These are phyloP conservation scores for Pipa parva DNA, from an alignment of 2,113 vertebrate species.

Conservation along the genomic window DNA sequence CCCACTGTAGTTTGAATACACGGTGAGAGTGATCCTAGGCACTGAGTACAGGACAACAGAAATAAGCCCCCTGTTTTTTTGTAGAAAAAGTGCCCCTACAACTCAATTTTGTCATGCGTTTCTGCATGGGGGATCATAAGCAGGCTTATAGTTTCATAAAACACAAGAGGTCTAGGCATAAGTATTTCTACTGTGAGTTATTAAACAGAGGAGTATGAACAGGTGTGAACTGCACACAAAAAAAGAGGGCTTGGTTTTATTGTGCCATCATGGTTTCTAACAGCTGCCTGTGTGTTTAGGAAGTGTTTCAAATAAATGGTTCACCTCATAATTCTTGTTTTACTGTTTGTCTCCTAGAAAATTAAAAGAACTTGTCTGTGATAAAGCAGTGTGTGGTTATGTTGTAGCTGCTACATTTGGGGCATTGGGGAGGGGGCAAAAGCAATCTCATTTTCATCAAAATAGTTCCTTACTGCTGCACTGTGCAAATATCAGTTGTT, in stretches of 20 bases:
- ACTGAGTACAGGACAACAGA: no score
- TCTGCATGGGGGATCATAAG: no score
- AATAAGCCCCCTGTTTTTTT: no score
- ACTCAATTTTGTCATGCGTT: no score
- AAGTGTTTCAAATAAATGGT: conserved; percentile 14
- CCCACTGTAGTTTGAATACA: no score
- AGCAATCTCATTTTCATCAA: conserved; percentile 39
- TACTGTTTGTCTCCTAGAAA: conserved; percentile 36
- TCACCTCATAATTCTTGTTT: conserved; percentile 36
- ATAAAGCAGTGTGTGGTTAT: conserved; percentile 26
- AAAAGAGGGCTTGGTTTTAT: conserved; percentile 16
- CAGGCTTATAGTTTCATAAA: no score
- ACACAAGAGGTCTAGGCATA: no score
- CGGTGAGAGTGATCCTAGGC: no score
- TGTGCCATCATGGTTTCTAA: conserved; percentile 16
- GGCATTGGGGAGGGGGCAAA: conserved; percentile 29
- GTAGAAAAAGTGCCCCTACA: no score
- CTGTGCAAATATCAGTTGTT: conserved; percentile 32
- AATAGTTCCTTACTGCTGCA: conserved; percentile 26
- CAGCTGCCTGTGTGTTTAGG: conserved; percentile 30
- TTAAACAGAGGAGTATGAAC: not conserved
- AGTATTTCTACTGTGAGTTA: no score
- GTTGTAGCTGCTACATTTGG: conserved; percentile 18
- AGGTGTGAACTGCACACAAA: conserved; percentile 17
- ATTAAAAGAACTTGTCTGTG: conserved; percentile 25